A percentile compares a stretch with the other conserved stretches of the same genome.
These are phyloP conservation scores for Nothocercus nigrocapillus DNA, from an alignment of 2,113 vertebrate species.

Conservation along the genomic window DNA sequence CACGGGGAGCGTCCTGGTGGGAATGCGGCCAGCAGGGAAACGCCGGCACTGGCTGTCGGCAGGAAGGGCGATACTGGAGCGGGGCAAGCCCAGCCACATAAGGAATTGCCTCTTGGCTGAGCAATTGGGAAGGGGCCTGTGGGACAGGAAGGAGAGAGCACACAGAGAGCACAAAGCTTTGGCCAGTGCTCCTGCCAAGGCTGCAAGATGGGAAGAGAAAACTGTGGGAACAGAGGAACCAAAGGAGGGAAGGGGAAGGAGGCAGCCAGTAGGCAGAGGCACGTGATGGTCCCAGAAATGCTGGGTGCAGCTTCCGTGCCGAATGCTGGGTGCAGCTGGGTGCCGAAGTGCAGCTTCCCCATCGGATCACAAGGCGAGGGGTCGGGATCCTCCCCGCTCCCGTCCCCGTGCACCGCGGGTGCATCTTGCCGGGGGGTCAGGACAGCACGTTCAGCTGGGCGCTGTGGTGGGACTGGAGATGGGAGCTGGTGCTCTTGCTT, in stretches of 20 bases:
- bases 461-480: no score
- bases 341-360: background rate
- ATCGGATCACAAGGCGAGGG: background rate
- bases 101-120: background rate
- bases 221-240: background rate
- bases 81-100: background rate
- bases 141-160: background rate
- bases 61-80: background rate
- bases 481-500: no score
- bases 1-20: rapidly evolving
- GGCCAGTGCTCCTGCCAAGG: background rate
- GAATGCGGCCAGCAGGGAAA: background rate
- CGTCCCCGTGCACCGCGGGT: no score
- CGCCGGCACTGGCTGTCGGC: background rate
- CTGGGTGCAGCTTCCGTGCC: no score
- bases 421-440: background rate
- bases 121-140: rapidly evolving
- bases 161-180: background rate
- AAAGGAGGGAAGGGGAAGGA: background rate
- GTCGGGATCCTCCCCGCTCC: no score
- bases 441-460: background rate
- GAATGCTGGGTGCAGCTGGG: no score
- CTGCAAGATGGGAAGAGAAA: conserved; percentile 15
- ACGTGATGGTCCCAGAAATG: rapidly evolving
- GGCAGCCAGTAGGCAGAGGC: rapidly evolving